Conservation (phyloP, 2,113 vertebrate species). For the Psophia crepitans region DNA sequence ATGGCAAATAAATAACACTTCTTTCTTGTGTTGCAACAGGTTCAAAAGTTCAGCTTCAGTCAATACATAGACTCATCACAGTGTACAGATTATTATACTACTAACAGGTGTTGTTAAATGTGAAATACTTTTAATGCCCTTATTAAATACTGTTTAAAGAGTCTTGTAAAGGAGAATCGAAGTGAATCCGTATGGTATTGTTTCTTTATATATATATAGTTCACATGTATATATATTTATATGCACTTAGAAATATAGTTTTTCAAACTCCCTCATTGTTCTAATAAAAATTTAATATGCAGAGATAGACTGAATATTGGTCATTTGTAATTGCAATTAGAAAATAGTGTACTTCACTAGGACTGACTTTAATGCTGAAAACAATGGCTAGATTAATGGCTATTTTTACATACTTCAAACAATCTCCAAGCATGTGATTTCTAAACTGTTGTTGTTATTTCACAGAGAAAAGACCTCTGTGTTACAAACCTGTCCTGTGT, state of each 20-base stretch:
- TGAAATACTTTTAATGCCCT: slow-evolving; percentile 42
- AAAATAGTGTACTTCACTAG: neutral
- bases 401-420: neutral
- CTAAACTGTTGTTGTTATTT: neutral
- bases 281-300: neutral
- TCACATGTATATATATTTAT: neutral
- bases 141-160: slow-evolving; percentile 6
- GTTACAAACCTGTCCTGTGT: neutral
- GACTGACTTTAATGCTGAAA: neutral
- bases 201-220: neutral
- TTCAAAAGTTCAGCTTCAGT: slow-evolving; percentile 73
- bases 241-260: neutral
- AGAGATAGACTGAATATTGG: neutral
- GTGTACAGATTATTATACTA: neutral
- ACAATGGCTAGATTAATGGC: neutral
- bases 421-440: neutral
- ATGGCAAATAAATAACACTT: slow-evolving; percentile 70
- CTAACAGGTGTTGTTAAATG: slow-evolving; percentile 49
- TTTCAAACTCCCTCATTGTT: neutral
- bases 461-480: neutral
- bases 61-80: slow-evolving; percentile 52
- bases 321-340: neutral
- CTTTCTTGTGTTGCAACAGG: slow-evolving; percentile 64
- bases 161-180: neutral
- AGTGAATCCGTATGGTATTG: neutral